Evolutionary conservation across 1,140 invertebrate species (phyloP).

Genomic region (Antheraea mylitta): DNA sequence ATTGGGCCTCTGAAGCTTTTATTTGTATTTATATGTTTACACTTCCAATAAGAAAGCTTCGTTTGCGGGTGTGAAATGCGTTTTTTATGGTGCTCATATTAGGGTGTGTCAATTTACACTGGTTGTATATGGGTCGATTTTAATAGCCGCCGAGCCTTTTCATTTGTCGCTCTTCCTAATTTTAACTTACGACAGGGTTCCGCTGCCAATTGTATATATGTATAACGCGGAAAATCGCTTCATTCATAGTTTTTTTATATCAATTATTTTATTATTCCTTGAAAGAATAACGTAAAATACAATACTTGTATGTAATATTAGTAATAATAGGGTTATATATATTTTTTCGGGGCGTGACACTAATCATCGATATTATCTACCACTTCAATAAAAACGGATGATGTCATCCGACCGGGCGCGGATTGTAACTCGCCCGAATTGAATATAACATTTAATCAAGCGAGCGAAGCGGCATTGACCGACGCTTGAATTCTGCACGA

Average conservation of each 20-base stretch:
- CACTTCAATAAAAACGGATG: constrained; percentile 25
- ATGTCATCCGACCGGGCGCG: constrained; percentile 30
- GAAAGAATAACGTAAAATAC: background rate
- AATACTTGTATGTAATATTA: background rate
- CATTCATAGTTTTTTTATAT: background rate
- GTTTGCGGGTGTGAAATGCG: constrained; percentile 21
- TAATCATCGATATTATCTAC: constrained; percentile 29
- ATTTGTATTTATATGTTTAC: constrained; percentile 31
- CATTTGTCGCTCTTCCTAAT: constrained; percentile 4
- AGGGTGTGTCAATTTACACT: constrained; percentile 39
- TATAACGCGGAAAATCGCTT: background rate
- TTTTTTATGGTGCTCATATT: constrained; percentile 23
- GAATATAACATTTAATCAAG: background rate
- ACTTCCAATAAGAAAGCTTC: constrained; percentile 25
- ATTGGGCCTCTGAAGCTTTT: constrained; percentile 37
- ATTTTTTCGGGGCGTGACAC: constrained; percentile 31
- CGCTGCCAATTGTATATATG: background rate
- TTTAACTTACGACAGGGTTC: background rate
- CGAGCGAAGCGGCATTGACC: background rate
- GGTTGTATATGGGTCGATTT: constrained; percentile 50
- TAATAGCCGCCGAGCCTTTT: constrained; percentile 22
- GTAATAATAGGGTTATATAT: constrained; percentile 12
- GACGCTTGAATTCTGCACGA: constrained; percentile 11
- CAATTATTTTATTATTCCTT: constrained; percentile 14
- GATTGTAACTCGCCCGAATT: constrained; percentile 25